phyloP scores from a whole-genome alignment of 2,888 invertebrate species.

The Agrochola lychnidis region DNA sequence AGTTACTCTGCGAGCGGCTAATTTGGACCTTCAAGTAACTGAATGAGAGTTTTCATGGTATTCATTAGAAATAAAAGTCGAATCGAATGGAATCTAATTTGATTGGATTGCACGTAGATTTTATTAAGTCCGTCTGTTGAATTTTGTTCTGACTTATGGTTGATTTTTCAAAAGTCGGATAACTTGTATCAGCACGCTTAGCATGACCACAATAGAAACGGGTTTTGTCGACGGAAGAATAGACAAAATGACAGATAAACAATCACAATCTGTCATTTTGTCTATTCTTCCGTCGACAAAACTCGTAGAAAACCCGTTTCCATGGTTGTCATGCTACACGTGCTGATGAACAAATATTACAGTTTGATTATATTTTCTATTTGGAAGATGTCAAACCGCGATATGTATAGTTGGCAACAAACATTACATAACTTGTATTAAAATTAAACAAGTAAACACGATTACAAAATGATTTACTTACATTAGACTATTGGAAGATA shows the following conservation, averaged over 20 bases:
- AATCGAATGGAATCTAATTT: constrained; percentile 11
- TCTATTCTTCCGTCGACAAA: too few relatives aligned
- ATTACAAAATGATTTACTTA: constrained; percentile 11
- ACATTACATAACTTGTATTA: not conserved
- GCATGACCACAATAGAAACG: too few relatives aligned
- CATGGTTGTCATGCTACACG: too few relatives aligned
- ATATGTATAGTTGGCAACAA: not conserved
- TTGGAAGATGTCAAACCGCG: not conserved
- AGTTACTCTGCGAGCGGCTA: not conserved
- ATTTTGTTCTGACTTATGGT: too few relatives aligned
- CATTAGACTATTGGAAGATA: not conserved
- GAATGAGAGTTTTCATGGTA: constrained; percentile 13
- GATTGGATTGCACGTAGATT: constrained; percentile 16
- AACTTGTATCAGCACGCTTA: too few relatives aligned
- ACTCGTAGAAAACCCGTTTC: too few relatives aligned
- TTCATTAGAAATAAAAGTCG: constrained; percentile 4
- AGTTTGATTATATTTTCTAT: not conserved
- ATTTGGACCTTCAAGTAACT: constrained; percentile 16
- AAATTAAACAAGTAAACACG: not conserved
- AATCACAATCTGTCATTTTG: too few relatives aligned
- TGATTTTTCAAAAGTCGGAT: not conserved
- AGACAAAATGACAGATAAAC: too few relatives aligned
- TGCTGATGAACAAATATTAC: too few relatives aligned
- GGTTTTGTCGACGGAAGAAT: too few relatives aligned
- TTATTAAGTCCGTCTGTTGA: not conserved